phyloP scores from a whole-genome alignment of 2,113 vertebrate genomes.

The Aspiorhynchus laticeps region DNA sequence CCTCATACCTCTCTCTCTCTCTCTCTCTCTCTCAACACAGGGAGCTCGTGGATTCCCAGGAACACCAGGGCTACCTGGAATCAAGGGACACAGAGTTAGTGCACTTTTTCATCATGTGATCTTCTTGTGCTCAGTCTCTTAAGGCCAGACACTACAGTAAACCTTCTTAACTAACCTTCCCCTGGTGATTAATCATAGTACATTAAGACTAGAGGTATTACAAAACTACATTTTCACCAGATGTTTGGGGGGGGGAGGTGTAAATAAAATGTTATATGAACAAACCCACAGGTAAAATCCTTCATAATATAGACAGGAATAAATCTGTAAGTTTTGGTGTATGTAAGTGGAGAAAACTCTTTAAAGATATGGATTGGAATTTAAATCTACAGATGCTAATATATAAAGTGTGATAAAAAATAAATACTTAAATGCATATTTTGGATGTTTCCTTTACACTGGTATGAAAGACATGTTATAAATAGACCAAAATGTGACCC shows the following conservation, averaged over 20 bases:
- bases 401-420: neutral
- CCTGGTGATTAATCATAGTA: neutral
- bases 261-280: neutral
- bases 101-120: neutral
- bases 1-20: constrained; percentile 21
- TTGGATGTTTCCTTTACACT: neutral
- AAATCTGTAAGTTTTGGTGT: neutral
- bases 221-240: too few relatives aligned
- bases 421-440: neutral
- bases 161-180: neutral
- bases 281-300: neutral
- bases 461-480: neutral
- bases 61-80: constrained; percentile 93
- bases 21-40: constrained; percentile 64
- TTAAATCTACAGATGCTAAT: neutral
- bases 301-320: neutral
- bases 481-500: neutral
- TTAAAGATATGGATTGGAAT: neutral
- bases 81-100: constrained; percentile 95
- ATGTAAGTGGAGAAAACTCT: neutral
- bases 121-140: neutral
- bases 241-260: too few relatives aligned
- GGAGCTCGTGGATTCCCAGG: constrained; percentile 94
- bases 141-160: neutral
- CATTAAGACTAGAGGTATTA: too few relatives aligned